These are phyloP conservation scores for Leptinotarsa undecemlineata DNA, from an alignment of 1,140 invertebrate genomes.

Conservation along the genomic window DNA sequence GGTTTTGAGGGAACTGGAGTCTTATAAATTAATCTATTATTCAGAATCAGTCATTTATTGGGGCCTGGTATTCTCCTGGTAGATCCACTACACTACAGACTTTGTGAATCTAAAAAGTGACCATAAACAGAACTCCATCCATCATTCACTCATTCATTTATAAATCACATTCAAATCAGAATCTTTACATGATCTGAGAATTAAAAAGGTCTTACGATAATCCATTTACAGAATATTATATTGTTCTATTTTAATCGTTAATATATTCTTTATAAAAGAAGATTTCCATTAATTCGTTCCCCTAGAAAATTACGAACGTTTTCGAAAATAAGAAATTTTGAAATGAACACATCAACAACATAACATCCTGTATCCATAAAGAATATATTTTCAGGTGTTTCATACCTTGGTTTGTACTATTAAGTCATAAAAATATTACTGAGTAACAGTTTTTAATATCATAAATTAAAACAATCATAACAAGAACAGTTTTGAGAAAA, in stretches of 20 bases:
- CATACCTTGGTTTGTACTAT: conserved; percentile 44
- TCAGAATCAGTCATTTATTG: too few relatives aligned
- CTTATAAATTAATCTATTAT: too few relatives aligned
- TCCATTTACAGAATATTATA: conserved; percentile 2
- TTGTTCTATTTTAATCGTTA: background rate
- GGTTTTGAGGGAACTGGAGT: too few relatives aligned
- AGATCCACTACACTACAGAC: too few relatives aligned
- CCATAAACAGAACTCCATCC: background rate
- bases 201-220: background rate
- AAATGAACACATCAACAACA: background rate
- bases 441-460: conserved; percentile 35
- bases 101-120: background rate
- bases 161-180: background rate
- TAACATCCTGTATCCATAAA: conserved; percentile 3
- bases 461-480: conserved; percentile 38
- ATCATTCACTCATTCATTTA: background rate
- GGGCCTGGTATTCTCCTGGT: too few relatives aligned
- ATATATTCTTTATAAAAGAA: background rate
- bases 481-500: conserved; percentile 42
- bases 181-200: conserved; percentile 1
- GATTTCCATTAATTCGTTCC: conserved; percentile 4
- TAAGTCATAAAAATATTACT: conserved; percentile 41
- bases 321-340: background rate
- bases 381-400: conserved; percentile 38
- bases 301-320: background rate